Percentiles rank a stretch among this genome's conserved stretches.
Conservation (phyloP, 2,888 invertebrate species). For the Argyra leucocephala region DNA sequence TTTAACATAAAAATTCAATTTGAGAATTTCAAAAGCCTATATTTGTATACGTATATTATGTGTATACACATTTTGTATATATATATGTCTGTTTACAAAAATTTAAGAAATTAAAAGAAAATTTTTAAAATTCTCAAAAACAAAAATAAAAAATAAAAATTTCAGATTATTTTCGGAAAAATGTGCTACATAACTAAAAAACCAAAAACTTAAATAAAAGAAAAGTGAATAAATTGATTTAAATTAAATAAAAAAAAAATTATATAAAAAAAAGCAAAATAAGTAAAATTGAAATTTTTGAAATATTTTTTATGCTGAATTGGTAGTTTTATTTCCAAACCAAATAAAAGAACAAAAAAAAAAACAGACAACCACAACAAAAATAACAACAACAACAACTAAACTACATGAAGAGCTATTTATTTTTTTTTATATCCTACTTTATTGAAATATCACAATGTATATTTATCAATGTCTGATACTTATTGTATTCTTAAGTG, state of each 20-base stretch:
- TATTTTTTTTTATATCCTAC: too few species aligned
- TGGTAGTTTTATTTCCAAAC: neutral
- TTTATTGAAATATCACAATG: neutral
- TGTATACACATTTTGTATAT: too few species aligned
- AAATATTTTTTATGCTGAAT: neutral
- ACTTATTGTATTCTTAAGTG: neutral
- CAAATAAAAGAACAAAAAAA: neutral
- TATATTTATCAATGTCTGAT: conserved; percentile 1
- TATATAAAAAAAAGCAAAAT: neutral
- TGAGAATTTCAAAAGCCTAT: neutral
- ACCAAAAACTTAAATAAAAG: neutral
- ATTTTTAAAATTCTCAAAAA: neutral
- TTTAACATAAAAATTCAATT: neutral
- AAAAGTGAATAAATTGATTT: neutral
- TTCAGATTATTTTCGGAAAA: neutral
- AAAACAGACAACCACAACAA: neutral
- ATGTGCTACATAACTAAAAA: neutral
- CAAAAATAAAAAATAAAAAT: neutral
- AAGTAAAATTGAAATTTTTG: neutral
- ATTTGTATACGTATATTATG: neutral
- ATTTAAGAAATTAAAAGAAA: neutral
- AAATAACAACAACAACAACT: neutral
- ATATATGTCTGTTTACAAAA: neutral
- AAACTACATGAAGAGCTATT: too few species aligned
- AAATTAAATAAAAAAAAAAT: neutral